These are phyloP conservation scores for Cichlasoma orientale DNA, from an alignment of 2,797 vertebrate species.

Conservation along the genomic window DNA sequence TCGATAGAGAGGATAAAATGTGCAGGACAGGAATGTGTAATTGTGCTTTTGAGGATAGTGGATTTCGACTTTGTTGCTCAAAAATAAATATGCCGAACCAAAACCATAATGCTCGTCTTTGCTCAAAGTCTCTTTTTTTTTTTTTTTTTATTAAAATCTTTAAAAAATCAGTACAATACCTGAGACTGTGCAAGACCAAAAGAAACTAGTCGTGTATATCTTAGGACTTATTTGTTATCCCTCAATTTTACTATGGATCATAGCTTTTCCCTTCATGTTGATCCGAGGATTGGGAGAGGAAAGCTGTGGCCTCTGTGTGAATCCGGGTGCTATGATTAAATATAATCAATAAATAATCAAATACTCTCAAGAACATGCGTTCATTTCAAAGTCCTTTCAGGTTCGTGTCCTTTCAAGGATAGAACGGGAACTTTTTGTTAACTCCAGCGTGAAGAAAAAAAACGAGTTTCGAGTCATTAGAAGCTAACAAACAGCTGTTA, in stretches of 20 bases:
- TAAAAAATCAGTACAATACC: neutral
- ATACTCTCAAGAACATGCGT: slow-evolving; percentile 29
- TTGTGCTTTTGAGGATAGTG: neutral
- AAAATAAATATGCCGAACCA: neutral
- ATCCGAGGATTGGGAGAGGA: slow-evolving; percentile 19
- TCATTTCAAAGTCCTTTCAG: slow-evolving; percentile 1
- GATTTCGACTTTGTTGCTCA: neutral
- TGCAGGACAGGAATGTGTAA: neutral
- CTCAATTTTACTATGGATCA: slow-evolving; percentile 19
- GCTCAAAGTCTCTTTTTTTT: neutral
- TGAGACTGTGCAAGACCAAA: neutral
- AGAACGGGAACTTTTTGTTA: neutral
- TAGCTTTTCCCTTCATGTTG: slow-evolving; percentile 13
- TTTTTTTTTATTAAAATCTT: neutral
- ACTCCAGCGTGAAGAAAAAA: neutral
- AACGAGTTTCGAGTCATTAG: slow-evolving; percentile 1
- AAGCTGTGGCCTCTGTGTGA: slow-evolving; percentile 14
- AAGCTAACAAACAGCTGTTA: slow-evolving; percentile 24
- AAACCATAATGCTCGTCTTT: neutral
- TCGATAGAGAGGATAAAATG: neutral
- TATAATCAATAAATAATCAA: slow-evolving; percentile 60
- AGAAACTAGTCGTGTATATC: neutral
- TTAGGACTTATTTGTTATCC: slow-evolving; percentile 29
- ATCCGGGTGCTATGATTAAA: slow-evolving; percentile 18
- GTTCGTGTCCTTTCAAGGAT: slow-evolving; percentile 23